Percentiles rank a stretch among this genome's conserved stretches.
phyloP scores from a whole-genome alignment of 1,140 invertebrate genomes.

The Megathymus violae region DNA sequence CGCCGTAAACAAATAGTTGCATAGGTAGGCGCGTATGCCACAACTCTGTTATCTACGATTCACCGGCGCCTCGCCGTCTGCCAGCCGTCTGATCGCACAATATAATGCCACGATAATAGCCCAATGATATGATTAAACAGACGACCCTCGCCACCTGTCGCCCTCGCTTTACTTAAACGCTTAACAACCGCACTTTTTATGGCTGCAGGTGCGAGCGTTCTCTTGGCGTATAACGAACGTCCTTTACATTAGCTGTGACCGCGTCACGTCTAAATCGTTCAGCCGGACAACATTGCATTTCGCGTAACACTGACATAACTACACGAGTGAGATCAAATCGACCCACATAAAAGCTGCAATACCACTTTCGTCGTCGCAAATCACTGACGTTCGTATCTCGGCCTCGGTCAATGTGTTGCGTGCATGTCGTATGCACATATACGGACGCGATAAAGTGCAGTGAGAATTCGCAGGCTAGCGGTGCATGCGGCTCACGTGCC shows the following conservation, averaged over 20 bases:
- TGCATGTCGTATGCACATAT: constrained; percentile 78
- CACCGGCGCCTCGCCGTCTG: constrained; percentile 77
- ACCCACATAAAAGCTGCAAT: constrained; percentile 80
- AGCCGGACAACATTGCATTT: constrained; percentile 40
- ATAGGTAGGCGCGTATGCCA: constrained; percentile 67
- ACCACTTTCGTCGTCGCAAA: constrained; percentile 82
- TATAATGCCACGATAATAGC: constrained; percentile 68
- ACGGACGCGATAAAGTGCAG: constrained; percentile 76
- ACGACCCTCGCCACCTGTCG: constrained; percentile 41
- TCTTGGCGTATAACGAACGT: constrained; percentile 6
- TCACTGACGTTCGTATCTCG: constrained; percentile 75
- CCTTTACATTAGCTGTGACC: background rate
- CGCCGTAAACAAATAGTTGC: constrained; percentile 69
- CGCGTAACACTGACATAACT: constrained; percentile 72
- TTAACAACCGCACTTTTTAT: constrained; percentile 3
- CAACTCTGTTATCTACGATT: constrained; percentile 71
- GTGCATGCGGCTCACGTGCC: constrained; percentile 75
- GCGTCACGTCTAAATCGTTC: constrained; percentile 1
- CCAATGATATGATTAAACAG: constrained; percentile 64
- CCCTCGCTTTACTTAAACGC: constrained; percentile 22
- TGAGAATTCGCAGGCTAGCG: constrained; percentile 73
- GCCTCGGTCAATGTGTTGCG: constrained; percentile 80
- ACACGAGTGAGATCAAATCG: constrained; percentile 61
- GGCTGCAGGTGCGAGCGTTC: constrained; percentile 40
- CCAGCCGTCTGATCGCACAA: constrained; percentile 67